Conservation (phyloP, 2,888 invertebrate species). For the Agrotis segetum region DNA sequence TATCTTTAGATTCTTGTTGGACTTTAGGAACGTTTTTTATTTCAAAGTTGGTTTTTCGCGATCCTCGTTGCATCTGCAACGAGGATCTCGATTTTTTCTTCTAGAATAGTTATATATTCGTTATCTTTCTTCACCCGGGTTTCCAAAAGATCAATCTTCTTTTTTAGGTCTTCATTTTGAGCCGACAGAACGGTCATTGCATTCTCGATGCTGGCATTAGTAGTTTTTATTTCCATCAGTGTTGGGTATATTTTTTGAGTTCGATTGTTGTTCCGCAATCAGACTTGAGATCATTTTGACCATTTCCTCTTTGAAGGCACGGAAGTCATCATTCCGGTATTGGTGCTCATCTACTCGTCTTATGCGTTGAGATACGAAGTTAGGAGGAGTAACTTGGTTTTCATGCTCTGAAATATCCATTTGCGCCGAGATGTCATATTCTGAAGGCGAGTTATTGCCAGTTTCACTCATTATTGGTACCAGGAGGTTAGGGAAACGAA, state of each 20-base stretch:
- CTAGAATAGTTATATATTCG: neutral
- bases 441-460: neutral
- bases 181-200: neutral
- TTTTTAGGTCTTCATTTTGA: neutral
- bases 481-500: too few species aligned
- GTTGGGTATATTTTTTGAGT: neutral
- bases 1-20: constrained; percentile 6
- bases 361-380: constrained; percentile 1
- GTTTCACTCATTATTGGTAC: neutral
- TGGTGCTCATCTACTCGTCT: neutral
- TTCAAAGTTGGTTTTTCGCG: neutral
- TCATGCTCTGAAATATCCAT: neutral
- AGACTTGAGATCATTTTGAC: neutral
- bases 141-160: neutral
- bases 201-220: neutral
- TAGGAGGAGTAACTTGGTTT: constrained; percentile 1
- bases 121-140: neutral
- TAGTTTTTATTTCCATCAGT: constrained; percentile 3
- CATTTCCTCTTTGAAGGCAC: constrained; percentile 4
- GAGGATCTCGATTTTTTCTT: neutral
- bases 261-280: neutral
- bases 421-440: neutral
- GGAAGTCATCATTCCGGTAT: neutral
- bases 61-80: neutral
- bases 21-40: neutral